Percentiles rank a stretch among this genome's conserved stretches.
phyloP scores from a whole-genome alignment of 2,888 invertebrate species.

The Agrochola lychnidis region DNA sequence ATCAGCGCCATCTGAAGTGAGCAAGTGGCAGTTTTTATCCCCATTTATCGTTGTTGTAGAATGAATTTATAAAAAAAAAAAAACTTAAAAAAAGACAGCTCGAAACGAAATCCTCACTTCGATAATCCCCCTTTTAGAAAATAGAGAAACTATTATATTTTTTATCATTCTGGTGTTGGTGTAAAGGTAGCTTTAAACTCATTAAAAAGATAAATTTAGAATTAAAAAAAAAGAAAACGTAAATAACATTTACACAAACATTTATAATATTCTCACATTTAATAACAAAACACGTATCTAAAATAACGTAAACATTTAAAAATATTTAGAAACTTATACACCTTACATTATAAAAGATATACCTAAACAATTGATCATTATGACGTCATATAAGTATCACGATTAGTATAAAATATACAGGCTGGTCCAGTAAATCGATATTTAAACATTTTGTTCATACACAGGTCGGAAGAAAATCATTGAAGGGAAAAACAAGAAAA shows the following conservation, averaged over 20 bases:
- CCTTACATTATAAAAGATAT: not conserved
- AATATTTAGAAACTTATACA: not conserved
- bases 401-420: no score
- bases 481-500: no score
- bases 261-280: not conserved
- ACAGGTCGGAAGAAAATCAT: no score
- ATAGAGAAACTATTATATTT: not conserved
- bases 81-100: not conserved
- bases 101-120: not conserved
- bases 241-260: not conserved
- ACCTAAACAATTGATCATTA: not conserved
- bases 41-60: no score
- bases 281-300: not conserved
- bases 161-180: not conserved
- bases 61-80: no score
- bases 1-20: no score
- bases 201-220: no score
- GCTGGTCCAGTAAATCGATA: no score
- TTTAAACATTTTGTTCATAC: no score
- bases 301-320: not conserved
- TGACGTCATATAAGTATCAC: not conserved
- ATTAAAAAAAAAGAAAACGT: not conserved
- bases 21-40: no score
- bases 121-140: not conserved
- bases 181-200: no score